Evolutionary conservation across 1,140 invertebrate genomes (phyloP).

Genomic region (Drosophila neocordata): DNA sequence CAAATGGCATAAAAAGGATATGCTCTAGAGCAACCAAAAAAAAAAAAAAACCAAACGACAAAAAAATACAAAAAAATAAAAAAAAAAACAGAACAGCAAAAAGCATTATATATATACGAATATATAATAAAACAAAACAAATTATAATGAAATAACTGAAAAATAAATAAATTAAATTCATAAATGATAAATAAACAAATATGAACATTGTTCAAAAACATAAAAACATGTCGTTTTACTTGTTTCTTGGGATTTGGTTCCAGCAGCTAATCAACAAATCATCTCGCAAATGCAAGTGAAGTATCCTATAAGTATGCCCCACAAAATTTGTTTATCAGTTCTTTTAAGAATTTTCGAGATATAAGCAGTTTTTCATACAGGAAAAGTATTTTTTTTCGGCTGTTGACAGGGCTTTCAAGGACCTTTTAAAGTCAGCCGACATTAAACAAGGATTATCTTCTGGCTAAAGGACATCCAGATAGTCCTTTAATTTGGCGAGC

Average conservation of each 20-base stretch:
- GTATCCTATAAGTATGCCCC: too few relatives aligned
- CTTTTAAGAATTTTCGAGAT: neutral
- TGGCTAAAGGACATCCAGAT: too few relatives aligned
- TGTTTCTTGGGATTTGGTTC: neutral
- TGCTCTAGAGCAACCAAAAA: slow-evolving; percentile 75
- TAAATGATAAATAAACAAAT: slow-evolving; percentile 81
- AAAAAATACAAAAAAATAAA: slow-evolving; percentile 6
- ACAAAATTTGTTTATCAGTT: too few relatives aligned
- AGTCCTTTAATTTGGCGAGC: too few relatives aligned
- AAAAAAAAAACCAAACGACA: slow-evolving; percentile 26
- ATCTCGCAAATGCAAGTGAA: too few relatives aligned
- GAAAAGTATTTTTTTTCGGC: neutral
- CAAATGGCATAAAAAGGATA: slow-evolving; percentile 47
- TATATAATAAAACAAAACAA: slow-evolving; percentile 71
- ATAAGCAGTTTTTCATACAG: neutral
- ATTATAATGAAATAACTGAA: slow-evolving; percentile 80
- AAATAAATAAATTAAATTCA: slow-evolving; percentile 82
- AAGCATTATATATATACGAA: slow-evolving; percentile 67
- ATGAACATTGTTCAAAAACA: slow-evolving; percentile 82
- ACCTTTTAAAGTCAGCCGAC: too few relatives aligned
- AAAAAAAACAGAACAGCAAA: slow-evolving; percentile 54
- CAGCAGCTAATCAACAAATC: neutral
- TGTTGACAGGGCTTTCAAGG: too few relatives aligned
- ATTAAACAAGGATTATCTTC: too few relatives aligned
- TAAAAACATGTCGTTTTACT: slow-evolving; percentile 14